Evolutionary conservation across 2,113 vertebrate genomes (phyloP).

Genomic region (Epinephelus lanceolatus): DNA sequence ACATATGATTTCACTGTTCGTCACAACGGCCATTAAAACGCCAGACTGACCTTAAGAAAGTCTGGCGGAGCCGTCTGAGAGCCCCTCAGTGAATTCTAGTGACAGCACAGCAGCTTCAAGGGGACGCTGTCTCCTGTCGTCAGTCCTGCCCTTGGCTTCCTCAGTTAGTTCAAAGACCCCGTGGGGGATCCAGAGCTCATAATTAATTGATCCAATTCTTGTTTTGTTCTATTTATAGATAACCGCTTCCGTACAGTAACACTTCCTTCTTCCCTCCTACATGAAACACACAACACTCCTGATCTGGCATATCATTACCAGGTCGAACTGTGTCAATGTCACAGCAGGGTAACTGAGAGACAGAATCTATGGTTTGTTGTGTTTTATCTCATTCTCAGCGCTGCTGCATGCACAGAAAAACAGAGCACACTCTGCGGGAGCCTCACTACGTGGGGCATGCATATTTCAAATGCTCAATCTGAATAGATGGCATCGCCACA

Average conservation of each 20-base stretch:
- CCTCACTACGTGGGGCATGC: conserved; percentile 51
- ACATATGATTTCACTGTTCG: not conserved
- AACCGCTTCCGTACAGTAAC: conserved; percentile 6
- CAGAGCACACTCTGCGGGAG: conserved; percentile 12
- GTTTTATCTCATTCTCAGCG: conserved; percentile 37
- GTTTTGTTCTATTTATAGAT: conserved; percentile 73
- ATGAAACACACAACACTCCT: conserved; percentile 8
- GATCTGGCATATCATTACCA: conserved; percentile 15
- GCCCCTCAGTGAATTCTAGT: conserved; percentile 26
- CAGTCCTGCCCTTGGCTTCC: conserved; percentile 26
- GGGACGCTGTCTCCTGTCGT: conserved; percentile 34
- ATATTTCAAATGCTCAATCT: conserved; percentile 73
- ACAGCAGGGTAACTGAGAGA: conserved; percentile 3
- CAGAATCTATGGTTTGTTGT: conserved; percentile 3
- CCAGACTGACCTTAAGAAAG: conserved; percentile 25
- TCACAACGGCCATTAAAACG: conserved; percentile 13
- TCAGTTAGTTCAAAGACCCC: conserved; percentile 52
- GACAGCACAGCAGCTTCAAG: conserved; percentile 21
- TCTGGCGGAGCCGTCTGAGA: not conserved
- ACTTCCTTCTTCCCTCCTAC: conserved; percentile 4
- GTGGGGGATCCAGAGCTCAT: conserved; percentile 64
- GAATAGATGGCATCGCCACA: conserved; percentile 52
- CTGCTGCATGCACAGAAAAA: conserved; percentile 38
- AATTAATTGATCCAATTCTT: conserved; percentile 65
- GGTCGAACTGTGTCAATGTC: conserved; percentile 31